phyloP scores from a whole-genome alignment of 2,888 invertebrate genomes.

The Phaonia tiefii region DNA sequence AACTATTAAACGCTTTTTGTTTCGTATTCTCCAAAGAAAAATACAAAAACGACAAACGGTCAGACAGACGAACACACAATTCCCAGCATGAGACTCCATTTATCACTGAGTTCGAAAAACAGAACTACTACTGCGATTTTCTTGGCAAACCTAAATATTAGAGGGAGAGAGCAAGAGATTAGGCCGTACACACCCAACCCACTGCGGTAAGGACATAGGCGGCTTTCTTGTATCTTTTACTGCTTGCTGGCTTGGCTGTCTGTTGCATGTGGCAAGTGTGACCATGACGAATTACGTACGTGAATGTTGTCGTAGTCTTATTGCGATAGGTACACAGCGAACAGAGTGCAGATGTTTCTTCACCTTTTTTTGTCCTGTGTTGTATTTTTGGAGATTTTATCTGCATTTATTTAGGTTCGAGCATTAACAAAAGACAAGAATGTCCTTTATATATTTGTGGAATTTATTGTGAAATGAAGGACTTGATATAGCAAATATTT shows the following conservation, averaged over 20 bases:
- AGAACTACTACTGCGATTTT: not conserved
- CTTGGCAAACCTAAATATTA: not conserved
- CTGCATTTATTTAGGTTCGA: too few species aligned
- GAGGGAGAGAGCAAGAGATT: not conserved
- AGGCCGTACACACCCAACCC: not conserved
- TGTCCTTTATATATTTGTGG: too few species aligned
- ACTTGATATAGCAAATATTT: too few species aligned
- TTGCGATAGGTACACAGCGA: not conserved
- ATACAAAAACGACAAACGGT: too few species aligned
- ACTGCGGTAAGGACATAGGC: not conserved
- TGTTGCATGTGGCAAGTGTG: conserved; percentile 58
- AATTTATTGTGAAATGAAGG: too few species aligned
- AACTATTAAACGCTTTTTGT: conserved; percentile 33
- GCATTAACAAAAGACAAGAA: too few species aligned
- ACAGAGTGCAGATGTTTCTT: conserved; percentile 13
- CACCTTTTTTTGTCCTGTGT: too few species aligned
- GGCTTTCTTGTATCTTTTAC: not conserved
- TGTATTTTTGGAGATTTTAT: too few species aligned
- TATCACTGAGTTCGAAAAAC: not conserved
- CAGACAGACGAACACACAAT: not conserved
- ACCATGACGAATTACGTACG: conserved; percentile 61
- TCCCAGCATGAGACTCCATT: not conserved
- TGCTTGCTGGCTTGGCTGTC: not conserved
- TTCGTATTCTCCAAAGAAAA: not conserved
- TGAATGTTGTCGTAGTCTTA: not conserved